These are phyloP conservation scores for Epinephelus lanceolatus DNA, from an alignment of 2,113 vertebrate genomes.

Conservation along the genomic window DNA sequence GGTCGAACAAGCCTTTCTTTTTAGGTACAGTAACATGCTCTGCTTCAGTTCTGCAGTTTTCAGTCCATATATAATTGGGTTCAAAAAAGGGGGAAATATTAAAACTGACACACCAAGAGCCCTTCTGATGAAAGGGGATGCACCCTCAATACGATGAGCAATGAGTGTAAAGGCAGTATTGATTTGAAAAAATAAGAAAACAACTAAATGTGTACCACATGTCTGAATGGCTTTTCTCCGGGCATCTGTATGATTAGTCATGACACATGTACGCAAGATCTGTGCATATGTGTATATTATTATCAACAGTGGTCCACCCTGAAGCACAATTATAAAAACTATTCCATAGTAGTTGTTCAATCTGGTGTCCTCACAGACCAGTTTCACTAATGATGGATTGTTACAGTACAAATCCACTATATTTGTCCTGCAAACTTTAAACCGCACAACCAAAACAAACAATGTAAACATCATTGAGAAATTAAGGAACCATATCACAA, in stretches of 20 bases:
- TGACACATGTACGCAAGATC: conserved; percentile 69
- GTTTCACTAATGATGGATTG: conserved; percentile 72
- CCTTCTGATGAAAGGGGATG: conserved; percentile 55
- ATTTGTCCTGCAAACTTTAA: conserved; percentile 64
- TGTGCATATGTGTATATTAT: conserved; percentile 73
- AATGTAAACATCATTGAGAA: conserved; percentile 8
- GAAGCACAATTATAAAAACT: background rate
- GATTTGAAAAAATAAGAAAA: conserved; percentile 70
- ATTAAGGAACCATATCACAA: conserved; percentile 54
- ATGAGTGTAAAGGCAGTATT: conserved; percentile 51
- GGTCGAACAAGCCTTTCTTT: conserved; percentile 2
- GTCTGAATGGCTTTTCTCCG: conserved; percentile 77
- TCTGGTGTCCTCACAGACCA: conserved; percentile 67
- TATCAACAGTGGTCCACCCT: conserved; percentile 37
- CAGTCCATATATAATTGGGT: conserved; percentile 78
- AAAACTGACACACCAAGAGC: conserved; percentile 66
- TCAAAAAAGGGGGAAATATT: conserved; percentile 74
- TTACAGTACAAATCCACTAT: conserved; percentile 77
- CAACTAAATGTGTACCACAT: conserved; percentile 73
- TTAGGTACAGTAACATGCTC: conserved; percentile 38
- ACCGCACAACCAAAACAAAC: conserved; percentile 28
- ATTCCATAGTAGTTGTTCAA: conserved; percentile 74
- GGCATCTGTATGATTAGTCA: conserved; percentile 48
- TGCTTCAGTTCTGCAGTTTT: conserved; percentile 70
- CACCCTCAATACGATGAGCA: conserved; percentile 53